phyloP scores from a whole-genome alignment of 2,797 vertebrate genomes.

The Acanthiza pusilla region DNA sequence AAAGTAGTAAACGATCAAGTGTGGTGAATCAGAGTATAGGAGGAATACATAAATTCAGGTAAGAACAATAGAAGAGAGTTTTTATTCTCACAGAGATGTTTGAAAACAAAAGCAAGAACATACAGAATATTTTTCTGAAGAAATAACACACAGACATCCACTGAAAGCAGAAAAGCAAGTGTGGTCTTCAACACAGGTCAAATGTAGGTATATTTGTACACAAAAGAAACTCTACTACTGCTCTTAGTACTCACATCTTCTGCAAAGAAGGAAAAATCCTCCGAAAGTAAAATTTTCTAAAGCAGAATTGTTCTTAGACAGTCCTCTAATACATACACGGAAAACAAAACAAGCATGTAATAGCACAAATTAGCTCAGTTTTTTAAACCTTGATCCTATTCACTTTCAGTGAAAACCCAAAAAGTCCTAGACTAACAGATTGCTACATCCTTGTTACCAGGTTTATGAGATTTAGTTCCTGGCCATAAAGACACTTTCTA shows the following conservation, averaged over 20 bases:
- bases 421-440: neutral
- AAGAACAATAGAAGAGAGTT: neutral
- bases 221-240: neutral
- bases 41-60: neutral
- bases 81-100: neutral
- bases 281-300: neutral
- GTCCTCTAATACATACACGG: neutral
- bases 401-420: neutral
- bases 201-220: neutral
- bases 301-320: neutral
- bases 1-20: neutral
- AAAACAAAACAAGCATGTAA: neutral
- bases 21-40: neutral
- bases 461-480: neutral
- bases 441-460: neutral
- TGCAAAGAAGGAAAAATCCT: neutral
- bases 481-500: neutral
- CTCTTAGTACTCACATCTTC: neutral
- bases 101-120: neutral
- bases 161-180: neutral
- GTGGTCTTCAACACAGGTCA: neutral
- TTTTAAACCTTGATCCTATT: neutral
- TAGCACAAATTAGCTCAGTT: neutral
- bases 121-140: neutral
- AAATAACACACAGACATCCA: neutral